Evolutionary conservation across 2,888 invertebrate genomes (phyloP).

Genomic region (Scaptomyza parva): DNA sequence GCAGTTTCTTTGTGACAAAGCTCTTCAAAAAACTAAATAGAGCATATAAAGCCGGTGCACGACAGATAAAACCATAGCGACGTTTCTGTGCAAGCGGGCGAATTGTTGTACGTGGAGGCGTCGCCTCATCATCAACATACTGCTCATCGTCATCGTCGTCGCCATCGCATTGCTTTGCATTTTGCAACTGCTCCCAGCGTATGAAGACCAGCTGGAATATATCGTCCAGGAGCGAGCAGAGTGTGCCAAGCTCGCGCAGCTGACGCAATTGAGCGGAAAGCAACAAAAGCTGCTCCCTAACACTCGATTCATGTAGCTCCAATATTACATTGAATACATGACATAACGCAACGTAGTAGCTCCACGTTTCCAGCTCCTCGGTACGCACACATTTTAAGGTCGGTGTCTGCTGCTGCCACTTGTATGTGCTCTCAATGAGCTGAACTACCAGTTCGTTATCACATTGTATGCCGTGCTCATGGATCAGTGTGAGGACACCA

Average conservation of each 20-base stretch:
- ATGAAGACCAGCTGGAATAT: conserved; percentile 82
- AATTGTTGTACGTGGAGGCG: conserved; percentile 36
- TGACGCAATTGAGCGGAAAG: conserved; percentile 78
- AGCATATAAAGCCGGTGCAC: conserved; percentile 64
- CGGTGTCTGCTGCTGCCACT: conserved; percentile 75
- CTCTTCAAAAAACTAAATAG: conserved; percentile 80
- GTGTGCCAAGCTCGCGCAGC: conserved; percentile 72
- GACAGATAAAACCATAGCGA: conserved; percentile 80
- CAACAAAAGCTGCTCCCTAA: conserved; percentile 65
- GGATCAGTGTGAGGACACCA: conserved; percentile 67
- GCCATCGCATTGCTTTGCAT: conserved; percentile 32
- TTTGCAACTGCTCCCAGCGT: conserved; percentile 82
- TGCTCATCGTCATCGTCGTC: conserved; percentile 59
- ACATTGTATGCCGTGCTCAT: conserved; percentile 64
- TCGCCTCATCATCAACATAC: conserved; percentile 62
- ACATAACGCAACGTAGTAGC: conserved; percentile 78
- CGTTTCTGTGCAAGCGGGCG: conserved; percentile 13
- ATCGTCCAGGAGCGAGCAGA: conserved; percentile 80
- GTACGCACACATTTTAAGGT: conserved; percentile 60
- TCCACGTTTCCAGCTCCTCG: conserved; percentile 78
- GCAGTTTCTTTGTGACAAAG: conserved; percentile 81
- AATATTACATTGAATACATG: conserved; percentile 77
- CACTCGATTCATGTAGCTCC: conserved; percentile 47
- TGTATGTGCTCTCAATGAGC: conserved; percentile 72
- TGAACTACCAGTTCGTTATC: conserved; percentile 73